Evolutionary conservation across 2,113 vertebrate genomes (phyloP).

Genomic region (Lepidothrix coronata): DNA sequence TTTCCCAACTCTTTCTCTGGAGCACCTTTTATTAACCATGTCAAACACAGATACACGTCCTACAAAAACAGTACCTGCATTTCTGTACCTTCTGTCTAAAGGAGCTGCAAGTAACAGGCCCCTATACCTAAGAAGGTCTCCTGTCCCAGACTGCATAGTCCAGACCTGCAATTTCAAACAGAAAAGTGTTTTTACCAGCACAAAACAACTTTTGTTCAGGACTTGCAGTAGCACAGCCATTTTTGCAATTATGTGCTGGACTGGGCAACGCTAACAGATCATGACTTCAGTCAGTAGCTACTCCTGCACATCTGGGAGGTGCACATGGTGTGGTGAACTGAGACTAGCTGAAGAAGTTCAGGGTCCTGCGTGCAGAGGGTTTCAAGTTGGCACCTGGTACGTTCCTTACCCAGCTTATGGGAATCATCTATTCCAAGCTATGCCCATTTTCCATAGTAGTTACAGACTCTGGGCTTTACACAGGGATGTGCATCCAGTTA

Average conservation of each 20-base stretch:
- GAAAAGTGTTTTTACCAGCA: not conserved
- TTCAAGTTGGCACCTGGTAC: rapidly evolving
- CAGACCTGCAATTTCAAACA: not conserved
- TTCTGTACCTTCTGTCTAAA: not conserved
- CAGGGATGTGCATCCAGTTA: rapidly evolving
- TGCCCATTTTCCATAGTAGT: not conserved
- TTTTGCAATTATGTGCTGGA: not conserved
- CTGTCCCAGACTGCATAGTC: not conserved
- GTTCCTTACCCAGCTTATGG: not conserved
- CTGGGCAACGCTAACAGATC: not conserved
- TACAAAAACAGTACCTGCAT: not conserved
- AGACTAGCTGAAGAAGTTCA: not conserved
- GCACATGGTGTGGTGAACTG: rapidly evolving
- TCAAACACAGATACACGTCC: not conserved
- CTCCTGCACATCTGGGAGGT: not conserved
- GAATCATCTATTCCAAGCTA: not conserved
- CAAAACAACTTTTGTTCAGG: not conserved
- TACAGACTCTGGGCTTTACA: not conserved
- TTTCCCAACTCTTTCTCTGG: not conserved
- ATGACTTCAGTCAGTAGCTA: rapidly evolving
- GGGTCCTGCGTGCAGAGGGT: not conserved
- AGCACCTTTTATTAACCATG: not conserved
- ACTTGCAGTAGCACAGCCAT: not conserved
- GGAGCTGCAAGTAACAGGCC: not conserved
- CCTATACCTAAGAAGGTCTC: not conserved